Conservation (phyloP, 2,113 vertebrate genomes). For the Callocephalon fimbriatum region DNA sequence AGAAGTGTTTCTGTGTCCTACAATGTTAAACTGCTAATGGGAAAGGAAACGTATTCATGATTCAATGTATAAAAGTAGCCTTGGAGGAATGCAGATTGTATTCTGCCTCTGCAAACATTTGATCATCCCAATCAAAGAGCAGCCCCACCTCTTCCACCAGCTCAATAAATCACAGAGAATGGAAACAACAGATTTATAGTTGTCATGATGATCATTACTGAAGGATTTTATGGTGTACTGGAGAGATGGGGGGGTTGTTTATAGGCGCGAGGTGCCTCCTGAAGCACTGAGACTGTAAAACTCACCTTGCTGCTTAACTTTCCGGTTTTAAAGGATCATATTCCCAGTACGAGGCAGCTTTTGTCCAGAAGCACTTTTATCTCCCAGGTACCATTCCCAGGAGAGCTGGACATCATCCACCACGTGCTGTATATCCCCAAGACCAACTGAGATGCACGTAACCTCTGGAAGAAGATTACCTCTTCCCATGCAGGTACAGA, state of each 20-base stretch:
- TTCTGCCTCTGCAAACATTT: conserved; percentile 58
- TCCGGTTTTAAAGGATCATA: background rate
- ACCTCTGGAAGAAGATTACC: background rate
- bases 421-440: rapidly evolving
- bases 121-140: conserved; percentile 42
- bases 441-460: rapidly evolving
- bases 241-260: conserved; percentile 10
- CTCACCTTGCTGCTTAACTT: background rate
- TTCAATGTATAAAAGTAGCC: background rate
- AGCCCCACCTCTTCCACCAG: conserved; percentile 28
- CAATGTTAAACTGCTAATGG: conserved; percentile 23
- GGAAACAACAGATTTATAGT: conserved; percentile 53
- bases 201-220: background rate
- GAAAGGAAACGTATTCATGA: conserved; percentile 30
- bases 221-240: conserved; percentile 11
- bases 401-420: background rate
- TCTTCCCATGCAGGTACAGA: background rate
- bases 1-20: conserved; percentile 10
- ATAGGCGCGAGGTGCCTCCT: background rate
- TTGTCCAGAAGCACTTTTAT: background rate
- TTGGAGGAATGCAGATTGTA: conserved; percentile 28
- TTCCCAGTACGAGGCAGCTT: background rate
- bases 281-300: conserved; percentile 1
- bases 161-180: conserved; percentile 47
- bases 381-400: rapidly evolving